Conservation (phyloP, 2,888 invertebrate genomes). For the Linnaemya vulpina region DNA sequence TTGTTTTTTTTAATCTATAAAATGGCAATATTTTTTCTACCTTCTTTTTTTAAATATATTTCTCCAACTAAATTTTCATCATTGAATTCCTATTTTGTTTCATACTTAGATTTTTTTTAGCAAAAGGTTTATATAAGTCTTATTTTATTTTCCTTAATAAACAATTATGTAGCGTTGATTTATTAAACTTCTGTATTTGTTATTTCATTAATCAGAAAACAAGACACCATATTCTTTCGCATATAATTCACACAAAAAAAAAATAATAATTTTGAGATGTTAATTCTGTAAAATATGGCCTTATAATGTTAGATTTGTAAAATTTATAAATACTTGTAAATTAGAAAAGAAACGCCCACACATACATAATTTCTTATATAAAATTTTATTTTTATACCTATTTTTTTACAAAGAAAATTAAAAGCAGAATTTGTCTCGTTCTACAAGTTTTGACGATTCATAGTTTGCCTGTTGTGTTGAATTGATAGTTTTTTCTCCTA, state of each 20-base stretch:
- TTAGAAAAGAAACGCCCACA: conserved; percentile 47
- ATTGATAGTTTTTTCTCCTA: not conserved
- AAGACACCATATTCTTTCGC: conserved; percentile 18
- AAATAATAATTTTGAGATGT: conserved; percentile 65
- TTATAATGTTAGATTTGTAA: conserved; percentile 75
- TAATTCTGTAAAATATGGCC: conserved; percentile 75
- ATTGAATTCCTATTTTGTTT: conserved; percentile 51
- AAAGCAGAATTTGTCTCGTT: not conserved
- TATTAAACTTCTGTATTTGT: conserved; percentile 45
- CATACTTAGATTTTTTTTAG: conserved; percentile 34
- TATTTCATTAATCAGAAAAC: conserved; percentile 51
- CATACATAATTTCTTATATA: conserved; percentile 47
- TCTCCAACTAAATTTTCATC: conserved; percentile 25
- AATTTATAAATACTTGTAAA: conserved; percentile 73
- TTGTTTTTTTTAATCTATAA: conserved; percentile 39
- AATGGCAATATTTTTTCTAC: conserved; percentile 68
- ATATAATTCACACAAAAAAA: conserved; percentile 41
- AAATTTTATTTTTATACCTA: conserved; percentile 50
- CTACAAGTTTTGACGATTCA: not conserved
- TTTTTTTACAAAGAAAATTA: conserved; percentile 18
- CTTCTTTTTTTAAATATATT: conserved; percentile 45
- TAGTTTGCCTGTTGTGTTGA: not conserved
- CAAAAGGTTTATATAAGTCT: conserved; percentile 47
- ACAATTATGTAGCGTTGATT: conserved; percentile 63
- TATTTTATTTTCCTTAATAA: conserved; percentile 15